A percentile compares a stretch with the other conserved stretches of the same genome.
Evolutionary conservation across 1,140 invertebrate genomes (phyloP).

Genomic region (Rhyzopertha dominica): DNA sequence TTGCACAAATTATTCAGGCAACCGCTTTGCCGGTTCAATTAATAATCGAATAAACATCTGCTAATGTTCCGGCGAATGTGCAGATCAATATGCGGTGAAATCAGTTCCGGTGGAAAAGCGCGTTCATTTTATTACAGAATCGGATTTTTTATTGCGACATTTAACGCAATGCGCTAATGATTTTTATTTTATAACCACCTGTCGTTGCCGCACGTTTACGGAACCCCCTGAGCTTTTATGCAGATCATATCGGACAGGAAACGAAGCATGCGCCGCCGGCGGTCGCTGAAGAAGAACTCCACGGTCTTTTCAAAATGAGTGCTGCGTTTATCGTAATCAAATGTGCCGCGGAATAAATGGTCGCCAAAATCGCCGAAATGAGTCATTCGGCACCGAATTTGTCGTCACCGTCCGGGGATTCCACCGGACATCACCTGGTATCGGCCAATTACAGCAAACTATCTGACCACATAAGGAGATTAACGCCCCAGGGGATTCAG

Average conservation of each 20-base stretch:
- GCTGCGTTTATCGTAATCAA: conserved; percentile 4
- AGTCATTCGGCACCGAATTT: conserved; percentile 3
- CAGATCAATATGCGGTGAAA: too few relatives aligned
- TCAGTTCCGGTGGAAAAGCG: too few relatives aligned
- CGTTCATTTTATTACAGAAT: too few relatives aligned
- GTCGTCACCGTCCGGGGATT: conserved; percentile 15
- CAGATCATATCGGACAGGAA: conserved; percentile 25
- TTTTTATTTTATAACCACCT: conserved; percentile 15
- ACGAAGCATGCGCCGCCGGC: conserved; percentile 23
- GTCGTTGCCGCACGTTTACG: conserved; percentile 23
- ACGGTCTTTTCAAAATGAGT: conserved; percentile 14
- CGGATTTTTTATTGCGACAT: too few relatives aligned
- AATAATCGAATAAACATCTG: too few relatives aligned
- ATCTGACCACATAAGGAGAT: conserved; percentile 43
- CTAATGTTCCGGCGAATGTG: too few relatives aligned
- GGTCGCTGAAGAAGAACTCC: conserved; percentile 19
- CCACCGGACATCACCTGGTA: conserved; percentile 6
- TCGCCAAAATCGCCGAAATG: background rate
- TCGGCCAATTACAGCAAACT: conserved; percentile 42
- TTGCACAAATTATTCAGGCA: too few relatives aligned
- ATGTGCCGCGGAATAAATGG: conserved; percentile 1
- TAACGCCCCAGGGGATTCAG: conserved; percentile 61
- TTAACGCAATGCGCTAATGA: conserved; percentile 23
- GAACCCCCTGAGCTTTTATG: conserved; percentile 23
- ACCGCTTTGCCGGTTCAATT: too few relatives aligned